Evolutionary conservation across 1,140 invertebrate genomes (phyloP), one percentile per base, ranked within the genome.

Genomic region (Drosophila setifemur): DNA sequence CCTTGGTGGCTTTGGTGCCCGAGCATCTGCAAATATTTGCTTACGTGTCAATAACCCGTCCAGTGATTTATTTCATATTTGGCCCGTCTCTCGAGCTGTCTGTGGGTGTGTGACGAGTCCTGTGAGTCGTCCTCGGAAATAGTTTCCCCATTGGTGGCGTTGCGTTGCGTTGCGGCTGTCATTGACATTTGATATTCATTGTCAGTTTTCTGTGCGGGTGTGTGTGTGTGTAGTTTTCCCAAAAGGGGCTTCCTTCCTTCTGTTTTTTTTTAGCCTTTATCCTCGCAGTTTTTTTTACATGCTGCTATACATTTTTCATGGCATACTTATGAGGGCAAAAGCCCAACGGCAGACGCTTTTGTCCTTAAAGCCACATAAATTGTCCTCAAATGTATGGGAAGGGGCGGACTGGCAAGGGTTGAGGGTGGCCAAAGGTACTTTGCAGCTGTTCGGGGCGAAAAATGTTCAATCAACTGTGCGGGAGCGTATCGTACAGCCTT

Each of bases 11-110:
- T 28, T 1, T 5, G 21, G 21, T 11, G 26, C 33, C 33, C 33
- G n/a, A 45, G 61, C 49, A 54, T 47, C 55, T 69, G 79, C 71
- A 85, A 85, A 85, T 85, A 79, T 85, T 85, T 85, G 79, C 81
- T 74, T 74, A 86, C 79, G 79, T 85, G 79, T 85, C 79, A 85
- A 85, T 85, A 85, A 85, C 79, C 79, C 81, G 79, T 53, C 81
- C 79, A 71, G 79, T 85, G 79, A 85, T 85, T 85, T 85, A 85
- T 85, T 85, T 85, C 81, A 85, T 85, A 85, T 85, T 83, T 83
- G 79, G 73, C 68, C 70, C 37, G 33, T 37, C 5, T n/a, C n/a
- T n/a, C n/a, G n/a, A n/a, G n/a, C n/a, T n/a, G n/a, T n/a, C n/a
- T n/a, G n/a, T n/a, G n/a, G n/a, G n/a, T n/a, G n/a, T n/a, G n/a